Evolutionary conservation across 1,140 invertebrate genomes (phyloP), one percentile per base, ranked within the genome.

Genomic region (Formica selysi): DNA sequence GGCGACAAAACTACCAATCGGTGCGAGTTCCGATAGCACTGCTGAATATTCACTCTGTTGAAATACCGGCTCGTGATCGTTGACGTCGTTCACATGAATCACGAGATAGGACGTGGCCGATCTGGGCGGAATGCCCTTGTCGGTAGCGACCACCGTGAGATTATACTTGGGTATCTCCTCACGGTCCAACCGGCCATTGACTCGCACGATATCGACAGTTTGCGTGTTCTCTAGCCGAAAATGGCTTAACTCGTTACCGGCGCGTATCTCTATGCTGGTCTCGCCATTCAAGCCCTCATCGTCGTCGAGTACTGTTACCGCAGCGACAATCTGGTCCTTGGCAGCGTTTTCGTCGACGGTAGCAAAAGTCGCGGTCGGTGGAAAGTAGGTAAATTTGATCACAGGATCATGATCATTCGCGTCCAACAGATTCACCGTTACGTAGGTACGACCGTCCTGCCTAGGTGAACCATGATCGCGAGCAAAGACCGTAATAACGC

Each of bases 381-480:
- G 98, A 92, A 98, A 98, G 93, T 99, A 99, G 10, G 97, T 97
- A 93, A 99, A 99, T 84, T 97, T 97, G 70, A 99, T 99, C 36
- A 97, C 96, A 4, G 99, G 99, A 95, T 98, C 98, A 93, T 99
- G 98, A 96, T 99, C 98, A 95, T 99, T 99, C 2, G 98, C 97
- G 94, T 99, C 98, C 48, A 99, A 95, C 19, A 99, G 95, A 95
- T 98, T 99, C 0, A 99, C 98, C 4, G 98, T 99, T 0, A 99
- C 98, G 95, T 99, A 99, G 29, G 99, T 98, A 59, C 98, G 96
- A 5, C 98, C 98, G 92, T 98, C 98, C 94, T 99, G 98, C 48
- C 98, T 95, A 0, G 98, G 98, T 8, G 97, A 97, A 0, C 98
- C 98, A 90, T 99, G 98, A 95, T 99, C 99, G 68, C 98, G 96